phyloP scores from a whole-genome alignment of 2,113 vertebrate genomes.

The Psilopsiagon aurifrons region DNA sequence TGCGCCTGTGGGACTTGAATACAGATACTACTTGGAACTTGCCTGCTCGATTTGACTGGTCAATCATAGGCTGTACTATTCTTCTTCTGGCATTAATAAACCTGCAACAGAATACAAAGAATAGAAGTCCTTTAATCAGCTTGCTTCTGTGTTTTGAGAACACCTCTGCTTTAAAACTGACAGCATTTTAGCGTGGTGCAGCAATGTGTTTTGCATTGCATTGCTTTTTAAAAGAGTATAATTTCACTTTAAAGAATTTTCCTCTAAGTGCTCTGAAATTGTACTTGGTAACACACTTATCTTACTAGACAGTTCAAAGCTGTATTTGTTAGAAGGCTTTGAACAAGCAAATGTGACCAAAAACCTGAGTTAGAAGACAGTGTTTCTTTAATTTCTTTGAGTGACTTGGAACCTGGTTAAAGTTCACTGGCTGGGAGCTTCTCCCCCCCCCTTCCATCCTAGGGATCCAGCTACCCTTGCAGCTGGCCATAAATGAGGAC shows the following conservation, averaged over 20 bases:
- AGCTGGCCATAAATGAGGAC: constrained; percentile 98
- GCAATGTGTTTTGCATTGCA: background rate
- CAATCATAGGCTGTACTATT: constrained; percentile 99
- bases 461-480: constrained; percentile 85
- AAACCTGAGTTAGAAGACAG: constrained; percentile 45
- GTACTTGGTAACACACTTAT: background rate
- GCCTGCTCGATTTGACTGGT: constrained; percentile 99
- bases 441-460: constrained; percentile 57
- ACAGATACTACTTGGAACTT: constrained; percentile 80
- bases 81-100: constrained; percentile 99
- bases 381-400: constrained; percentile 58
- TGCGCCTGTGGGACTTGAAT: constrained; percentile 72
- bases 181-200: background rate
- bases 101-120: constrained; percentile 85
- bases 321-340: constrained; percentile 42
- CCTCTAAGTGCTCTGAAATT: constrained; percentile 6
- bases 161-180: constrained; percentile 2
- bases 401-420: constrained; percentile 74
- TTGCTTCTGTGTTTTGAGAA: constrained; percentile 26
- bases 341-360: background rate
- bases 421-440: constrained; percentile 75
- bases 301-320: background rate
- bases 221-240: background rate
- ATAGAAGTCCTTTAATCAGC: constrained; percentile 62
- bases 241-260: constrained; percentile 54